Percentiles rank a stretch among this genome's conserved stretches.
phyloP scores from a whole-genome alignment of 2,888 invertebrate genomes.

The Ectemnius lituratus region DNA sequence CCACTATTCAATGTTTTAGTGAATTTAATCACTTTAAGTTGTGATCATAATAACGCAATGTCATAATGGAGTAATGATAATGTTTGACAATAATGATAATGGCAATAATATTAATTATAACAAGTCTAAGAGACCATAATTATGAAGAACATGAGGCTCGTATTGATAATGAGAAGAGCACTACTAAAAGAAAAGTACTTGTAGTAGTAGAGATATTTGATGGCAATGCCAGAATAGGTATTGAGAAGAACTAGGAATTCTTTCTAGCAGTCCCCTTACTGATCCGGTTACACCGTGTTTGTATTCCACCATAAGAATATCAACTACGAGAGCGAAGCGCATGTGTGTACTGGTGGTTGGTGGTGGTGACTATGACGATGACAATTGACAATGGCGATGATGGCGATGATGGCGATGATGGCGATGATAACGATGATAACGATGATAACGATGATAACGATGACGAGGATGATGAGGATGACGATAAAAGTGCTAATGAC shows the following conservation, averaged over 20 bases:
- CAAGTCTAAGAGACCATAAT: no score
- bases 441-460: background rate
- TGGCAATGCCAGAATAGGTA: no score
- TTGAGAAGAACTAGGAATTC: no score
- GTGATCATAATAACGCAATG: constrained; percentile 7
- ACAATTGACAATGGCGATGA: background rate
- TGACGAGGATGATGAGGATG: background rate
- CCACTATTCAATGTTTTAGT: constrained; percentile 58
- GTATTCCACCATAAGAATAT: no score
- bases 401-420: background rate
- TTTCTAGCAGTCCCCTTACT: no score
- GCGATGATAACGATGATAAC: background rate
- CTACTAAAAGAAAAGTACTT: no score
- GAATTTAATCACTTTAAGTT: constrained; percentile 50
- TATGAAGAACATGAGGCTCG: no score
- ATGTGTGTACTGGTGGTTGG: no score
- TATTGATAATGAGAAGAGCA: no score
- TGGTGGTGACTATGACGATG: background rate
- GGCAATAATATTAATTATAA: background rate
- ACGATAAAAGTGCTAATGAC: background rate
- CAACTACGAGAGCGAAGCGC: no score
- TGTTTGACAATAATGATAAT: constrained; percentile 1
- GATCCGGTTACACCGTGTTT: no score
- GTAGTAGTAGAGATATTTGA: no score
- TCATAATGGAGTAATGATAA: constrained; percentile 25